Evolutionary conservation across 1,140 invertebrate genomes (phyloP).

Genomic region (Ceratina australensis): DNA sequence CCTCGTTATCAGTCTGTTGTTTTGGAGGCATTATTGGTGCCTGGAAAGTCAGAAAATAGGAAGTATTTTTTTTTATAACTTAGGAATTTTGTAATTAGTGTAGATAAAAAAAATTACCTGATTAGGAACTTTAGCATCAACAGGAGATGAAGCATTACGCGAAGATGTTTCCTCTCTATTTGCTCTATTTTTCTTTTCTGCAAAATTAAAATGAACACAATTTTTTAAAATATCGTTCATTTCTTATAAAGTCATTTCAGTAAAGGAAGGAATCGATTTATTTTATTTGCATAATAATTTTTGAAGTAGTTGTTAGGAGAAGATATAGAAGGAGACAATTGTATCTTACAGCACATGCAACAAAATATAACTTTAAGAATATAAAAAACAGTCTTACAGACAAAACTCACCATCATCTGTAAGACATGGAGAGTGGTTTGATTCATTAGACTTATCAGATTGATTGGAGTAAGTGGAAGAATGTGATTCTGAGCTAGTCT

Average conservation of each 20-base stretch:
- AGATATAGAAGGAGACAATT: background rate
- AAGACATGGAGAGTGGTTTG: constrained; percentile 77
- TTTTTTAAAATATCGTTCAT: background rate
- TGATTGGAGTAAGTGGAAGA: constrained; percentile 77
- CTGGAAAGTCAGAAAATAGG: constrained; percentile 42
- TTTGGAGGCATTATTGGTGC: constrained; percentile 80
- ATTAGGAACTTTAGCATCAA: constrained; percentile 80
- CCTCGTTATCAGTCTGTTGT: constrained; percentile 80
- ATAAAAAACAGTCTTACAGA: constrained; percentile 62
- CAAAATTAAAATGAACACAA: constrained; percentile 62
- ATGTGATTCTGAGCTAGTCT: constrained; percentile 79
- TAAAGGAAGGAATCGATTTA: no score
- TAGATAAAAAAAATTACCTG: constrained; percentile 64
- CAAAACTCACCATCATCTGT: constrained; percentile 78
- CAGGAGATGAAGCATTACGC: constrained; percentile 74
- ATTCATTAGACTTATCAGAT: constrained; percentile 76
- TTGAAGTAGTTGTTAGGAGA: background rate
- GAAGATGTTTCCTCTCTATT: constrained; percentile 80
- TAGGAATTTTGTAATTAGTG: no score
- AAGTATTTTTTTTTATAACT: no score
- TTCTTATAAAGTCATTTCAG: no score
- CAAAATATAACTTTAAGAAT: constrained; percentile 35
- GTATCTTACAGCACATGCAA: constrained; percentile 50
- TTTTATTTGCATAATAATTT: constrained; percentile 3
- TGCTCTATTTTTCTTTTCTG: constrained; percentile 84